phyloP scores from a whole-genome alignment of 2,113 vertebrate genomes.

The Guaruba guarouba region DNA sequence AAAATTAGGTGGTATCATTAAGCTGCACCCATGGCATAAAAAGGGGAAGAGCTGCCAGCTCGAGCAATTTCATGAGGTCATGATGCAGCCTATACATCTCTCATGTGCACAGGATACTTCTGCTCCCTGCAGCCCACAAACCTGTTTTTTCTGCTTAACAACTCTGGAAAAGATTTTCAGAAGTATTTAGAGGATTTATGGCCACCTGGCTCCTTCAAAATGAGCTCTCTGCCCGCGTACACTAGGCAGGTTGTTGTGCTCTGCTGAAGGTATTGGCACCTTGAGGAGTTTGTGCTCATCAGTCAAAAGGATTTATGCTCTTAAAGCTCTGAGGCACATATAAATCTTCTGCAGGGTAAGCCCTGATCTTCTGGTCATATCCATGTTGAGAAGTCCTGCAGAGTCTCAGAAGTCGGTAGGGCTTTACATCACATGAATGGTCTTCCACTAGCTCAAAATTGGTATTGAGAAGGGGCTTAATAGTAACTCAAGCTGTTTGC shows the following conservation, averaged over 20 bases:
- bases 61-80: constrained; percentile 20
- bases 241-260: not conserved
- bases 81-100: not conserved
- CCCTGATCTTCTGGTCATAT: not conserved
- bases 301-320: not conserved
- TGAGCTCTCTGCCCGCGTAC: not conserved
- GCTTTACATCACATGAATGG: not conserved
- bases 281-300: not conserved
- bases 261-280: not conserved
- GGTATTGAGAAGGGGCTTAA: not conserved
- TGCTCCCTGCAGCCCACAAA: not conserved
- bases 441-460: not conserved
- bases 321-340: not conserved
- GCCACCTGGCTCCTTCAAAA: not conserved
- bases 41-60: not conserved
- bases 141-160: not conserved
- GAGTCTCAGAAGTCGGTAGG: not conserved
- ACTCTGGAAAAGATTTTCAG: not conserved
- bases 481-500: not conserved
- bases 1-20: not conserved
- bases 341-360: not conserved
- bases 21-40: not conserved
- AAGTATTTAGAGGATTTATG: constrained; percentile 32
- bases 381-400: not conserved
- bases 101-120: not conserved